Base-by-base conservation (phyloP, 2,113 vertebrate genomes). In the Campylomormyrus numenius region DNA sequence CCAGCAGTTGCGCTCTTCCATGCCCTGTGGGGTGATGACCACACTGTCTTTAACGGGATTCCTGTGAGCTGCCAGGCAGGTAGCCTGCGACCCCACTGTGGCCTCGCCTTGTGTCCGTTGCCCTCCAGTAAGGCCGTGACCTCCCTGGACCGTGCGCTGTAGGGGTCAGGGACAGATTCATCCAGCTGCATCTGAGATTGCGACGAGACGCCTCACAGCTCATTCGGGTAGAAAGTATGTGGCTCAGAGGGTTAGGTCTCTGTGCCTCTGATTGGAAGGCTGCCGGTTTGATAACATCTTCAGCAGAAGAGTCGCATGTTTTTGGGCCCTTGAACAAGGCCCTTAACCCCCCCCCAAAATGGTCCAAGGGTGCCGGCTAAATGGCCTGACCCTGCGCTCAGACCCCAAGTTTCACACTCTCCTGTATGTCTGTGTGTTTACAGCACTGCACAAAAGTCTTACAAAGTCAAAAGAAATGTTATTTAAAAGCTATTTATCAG, bases 41-140 rank as follows among this genome's bases (percentile, higher is more conserved):
- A 31, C 93, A 89, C 87, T 84, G 84, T 87, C 92, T 97, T 95
- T 96, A 97, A 97, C 96, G 95, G 95, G 95, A 97, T 97, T 97
- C 93, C 74, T 85, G 0, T 97, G 96, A 95, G 94, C 93, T 90
- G 88, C 39, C 52, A 52, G 88, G 86, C 92, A 31, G 92, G 56
- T 52, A 90, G 87, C 66, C 83, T 92, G 88, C 77, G n/a, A 49
- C 35, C 85, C 90, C 85, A 90, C 49, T 66, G 87, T 39, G 89
- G 88, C 10, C 4, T 90, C 90, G 90, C 91, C 52, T 53, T 42
- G 5, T 19, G 9, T 62, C 39, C 5, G 17, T 19, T 42, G 35
- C 35, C 35, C 17, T 35, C 5, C 17, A 19, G 74, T 19, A 0
- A 17, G 74, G 13, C 19, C 0, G 35, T 80, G 74, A 80, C 70